phyloP scores from a whole-genome alignment of 37 sponge, comb jelly and placozoan species.

The Dysidea cf. avara region DNA sequence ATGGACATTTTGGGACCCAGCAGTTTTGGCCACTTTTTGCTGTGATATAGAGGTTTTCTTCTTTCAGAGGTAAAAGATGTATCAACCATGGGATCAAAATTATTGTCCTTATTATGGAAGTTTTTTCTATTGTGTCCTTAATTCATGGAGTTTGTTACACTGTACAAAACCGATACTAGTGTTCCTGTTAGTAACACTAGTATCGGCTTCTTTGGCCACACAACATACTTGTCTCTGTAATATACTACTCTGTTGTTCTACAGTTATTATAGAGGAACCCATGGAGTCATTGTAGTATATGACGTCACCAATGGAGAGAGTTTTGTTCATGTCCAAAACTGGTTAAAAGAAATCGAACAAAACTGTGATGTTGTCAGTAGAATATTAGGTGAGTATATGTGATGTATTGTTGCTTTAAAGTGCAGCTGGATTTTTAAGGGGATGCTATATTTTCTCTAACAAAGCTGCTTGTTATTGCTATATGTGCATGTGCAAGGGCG shows the following conservation, averaged over 20 bases:
- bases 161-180: neutral
- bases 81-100: neutral
- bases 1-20: neutral
- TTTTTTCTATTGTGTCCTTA: too few relatives aligned
- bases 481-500: conserved; percentile 6
- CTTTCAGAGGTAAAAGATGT: too few relatives aligned
- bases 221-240: too few relatives aligned
- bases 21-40: neutral
- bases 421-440: neutral
- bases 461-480: neutral
- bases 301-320: conserved; percentile 96
- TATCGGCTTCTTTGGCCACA: too few relatives aligned
- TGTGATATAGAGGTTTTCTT: too few relatives aligned
- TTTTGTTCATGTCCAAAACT: conserved; percentile 94
- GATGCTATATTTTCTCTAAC: neutral
- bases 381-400: conserved; percentile 77
- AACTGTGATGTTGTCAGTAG: conserved; percentile 96
- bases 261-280: conserved; percentile 99
- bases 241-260: too few relatives aligned
- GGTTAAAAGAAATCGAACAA: conserved; percentile 97
- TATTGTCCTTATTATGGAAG: too few relatives aligned
- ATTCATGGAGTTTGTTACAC: too few relatives aligned
- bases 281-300: conserved; percentile 98
- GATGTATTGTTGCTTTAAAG: neutral
- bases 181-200: neutral